Evolutionary conservation across 2,888 invertebrate species (phyloP).

Genomic region (Tyria jacobaeae): DNA sequence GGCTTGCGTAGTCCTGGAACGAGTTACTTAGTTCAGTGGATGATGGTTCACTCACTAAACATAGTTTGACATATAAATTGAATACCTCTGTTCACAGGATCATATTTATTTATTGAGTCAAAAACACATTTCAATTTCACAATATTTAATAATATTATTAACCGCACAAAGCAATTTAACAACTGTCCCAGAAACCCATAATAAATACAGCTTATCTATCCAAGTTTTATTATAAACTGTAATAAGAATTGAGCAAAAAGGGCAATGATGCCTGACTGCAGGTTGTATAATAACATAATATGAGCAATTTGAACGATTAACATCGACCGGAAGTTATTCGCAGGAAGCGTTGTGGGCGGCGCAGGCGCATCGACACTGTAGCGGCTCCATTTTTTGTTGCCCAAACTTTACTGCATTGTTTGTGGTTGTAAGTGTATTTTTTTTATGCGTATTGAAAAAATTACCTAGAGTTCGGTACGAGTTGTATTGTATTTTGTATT

Average conservation of each 20-base stretch:
- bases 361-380: conserved; percentile 62
- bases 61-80: too few species aligned
- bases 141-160: conserved; percentile 8
- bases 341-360: conserved; percentile 79
- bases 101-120: background rate
- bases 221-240: conserved; percentile 47
- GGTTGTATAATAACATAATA: conserved; percentile 79
- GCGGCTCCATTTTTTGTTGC: conserved; percentile 21
- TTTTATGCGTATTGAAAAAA: conserved; percentile 18
- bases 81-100: background rate
- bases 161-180: conserved; percentile 22
- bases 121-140: conserved; percentile 12
- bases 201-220: conserved; percentile 40
- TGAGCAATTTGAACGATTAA: conserved; percentile 69
- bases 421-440: conserved; percentile 31
- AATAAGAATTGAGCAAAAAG: conserved; percentile 65
- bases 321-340: conserved; percentile 76
- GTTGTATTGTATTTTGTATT: background rate
- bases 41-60: too few species aligned
- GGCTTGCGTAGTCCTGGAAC: too few species aligned
- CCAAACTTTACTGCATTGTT: conserved; percentile 38
- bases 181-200: conserved; percentile 21
- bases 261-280: conserved; percentile 75
- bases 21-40: too few species aligned
- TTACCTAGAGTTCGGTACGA: conserved; percentile 1